Percentiles rank a stretch among this genome's conserved stretches.
These are phyloP conservation scores for Aplysina aerophoba DNA, from an alignment of 37 sponge, comb jelly and placozoan genomes.

Conservation along the genomic window DNA sequence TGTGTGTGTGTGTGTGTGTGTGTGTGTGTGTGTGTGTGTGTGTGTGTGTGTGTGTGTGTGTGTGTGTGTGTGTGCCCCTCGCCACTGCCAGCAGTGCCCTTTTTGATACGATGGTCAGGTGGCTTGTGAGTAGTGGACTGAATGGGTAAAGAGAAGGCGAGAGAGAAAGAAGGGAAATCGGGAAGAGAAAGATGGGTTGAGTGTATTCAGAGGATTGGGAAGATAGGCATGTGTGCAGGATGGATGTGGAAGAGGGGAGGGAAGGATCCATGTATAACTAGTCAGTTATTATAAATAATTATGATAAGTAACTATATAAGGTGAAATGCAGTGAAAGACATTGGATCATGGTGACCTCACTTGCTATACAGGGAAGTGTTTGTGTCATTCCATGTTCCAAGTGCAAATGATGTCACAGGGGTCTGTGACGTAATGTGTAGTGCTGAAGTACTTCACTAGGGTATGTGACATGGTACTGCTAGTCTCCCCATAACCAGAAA, in stretches of 20 bases:
- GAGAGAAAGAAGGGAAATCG: not conserved
- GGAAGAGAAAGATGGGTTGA: not conserved
- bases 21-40: not conserved
- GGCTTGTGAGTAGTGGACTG: not conserved
- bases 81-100: not conserved
- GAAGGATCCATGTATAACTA: not conserved
- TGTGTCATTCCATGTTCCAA: too few species aligned
- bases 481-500: too few species aligned
- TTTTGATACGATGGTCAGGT: too few species aligned
- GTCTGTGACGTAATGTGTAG: too few species aligned
- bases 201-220: not conserved
- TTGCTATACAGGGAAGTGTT: too few species aligned
- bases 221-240: not conserved
- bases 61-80: not conserved
- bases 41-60: not conserved
- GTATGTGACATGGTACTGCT: too few species aligned
- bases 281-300: not conserved
- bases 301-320: not conserved
- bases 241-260: not conserved
- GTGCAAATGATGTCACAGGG: too few species aligned
- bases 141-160: not conserved
- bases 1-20: not conserved
- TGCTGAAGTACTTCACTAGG: too few species aligned
- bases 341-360: not conserved
- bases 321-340: not conserved